phyloP scores from a whole-genome alignment of 2,797 vertebrate species.

The Anguilla marmorata region DNA sequence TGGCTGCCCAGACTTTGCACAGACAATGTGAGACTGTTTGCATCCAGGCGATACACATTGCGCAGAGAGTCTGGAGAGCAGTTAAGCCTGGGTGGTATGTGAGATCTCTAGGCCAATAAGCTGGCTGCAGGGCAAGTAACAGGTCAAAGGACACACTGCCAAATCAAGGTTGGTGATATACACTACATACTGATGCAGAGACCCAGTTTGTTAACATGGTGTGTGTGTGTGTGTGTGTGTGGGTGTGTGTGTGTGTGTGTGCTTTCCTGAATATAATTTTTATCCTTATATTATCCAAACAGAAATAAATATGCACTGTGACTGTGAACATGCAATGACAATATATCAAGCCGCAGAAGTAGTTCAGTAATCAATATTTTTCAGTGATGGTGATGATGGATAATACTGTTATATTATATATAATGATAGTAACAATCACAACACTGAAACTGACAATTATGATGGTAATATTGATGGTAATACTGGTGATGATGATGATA shows the following conservation, averaged over 20 bases:
- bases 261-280: not conserved
- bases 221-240: slow-evolving; percentile 24
- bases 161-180: slow-evolving; percentile 28
- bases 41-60: not conserved
- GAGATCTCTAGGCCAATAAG: not conserved
- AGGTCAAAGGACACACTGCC: not conserved
- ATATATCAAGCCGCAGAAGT: not conserved
- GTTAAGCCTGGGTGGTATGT: not conserved
- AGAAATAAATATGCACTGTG: not conserved
- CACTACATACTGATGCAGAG: slow-evolving; percentile 7
- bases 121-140: not conserved
- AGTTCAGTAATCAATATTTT: not conserved
- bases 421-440: not conserved
- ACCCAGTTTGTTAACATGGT: slow-evolving; percentile 24
- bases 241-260: not conserved
- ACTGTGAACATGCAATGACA: not conserved
- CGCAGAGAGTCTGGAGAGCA: not conserved
- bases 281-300: not conserved
- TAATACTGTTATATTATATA: not conserved
- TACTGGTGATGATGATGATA: not conserved
- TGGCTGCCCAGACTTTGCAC: not conserved
- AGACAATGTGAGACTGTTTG: not conserved
- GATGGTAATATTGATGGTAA: not conserved
- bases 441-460: not conserved
- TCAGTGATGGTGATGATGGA: not conserved